Conservation (phyloP, 2,888 invertebrate species). For the Rotaria socialis region DNA sequence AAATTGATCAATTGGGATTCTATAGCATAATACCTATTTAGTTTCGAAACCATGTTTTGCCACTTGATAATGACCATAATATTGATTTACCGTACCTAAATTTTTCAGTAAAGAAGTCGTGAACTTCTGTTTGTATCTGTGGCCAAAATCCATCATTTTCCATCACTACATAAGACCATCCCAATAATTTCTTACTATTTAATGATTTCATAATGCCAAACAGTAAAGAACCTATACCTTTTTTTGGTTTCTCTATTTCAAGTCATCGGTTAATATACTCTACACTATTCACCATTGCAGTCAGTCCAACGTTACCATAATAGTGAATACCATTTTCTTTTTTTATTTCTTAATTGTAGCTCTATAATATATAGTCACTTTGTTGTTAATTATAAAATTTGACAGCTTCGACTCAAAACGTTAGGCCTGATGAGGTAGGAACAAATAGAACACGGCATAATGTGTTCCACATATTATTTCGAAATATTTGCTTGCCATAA, state of each 20-base stretch:
- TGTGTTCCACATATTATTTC: too few relatives aligned
- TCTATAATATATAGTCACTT: too few relatives aligned
- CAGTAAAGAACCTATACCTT: not conserved
- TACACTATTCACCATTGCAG: not conserved
- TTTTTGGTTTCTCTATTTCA: not conserved
- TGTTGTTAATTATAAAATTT: too few relatives aligned
- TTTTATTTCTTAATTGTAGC: not conserved
- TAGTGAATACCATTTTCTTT: not conserved
- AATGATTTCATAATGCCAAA: slow-evolving; percentile 5
- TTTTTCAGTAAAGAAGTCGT: not conserved
- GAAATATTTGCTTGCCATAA: too few relatives aligned
- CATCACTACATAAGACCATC: not conserved
- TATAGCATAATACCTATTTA: too few relatives aligned
- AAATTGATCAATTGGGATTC: too few relatives aligned
- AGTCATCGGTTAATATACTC: not conserved
- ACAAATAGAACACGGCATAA: too few relatives aligned
- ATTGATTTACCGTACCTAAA: not conserved
- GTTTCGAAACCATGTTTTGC: not conserved
- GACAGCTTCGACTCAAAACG: too few relatives aligned
- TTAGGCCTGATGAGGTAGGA: too few relatives aligned
- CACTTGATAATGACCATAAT: slow-evolving; percentile 5
- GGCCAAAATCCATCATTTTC: not conserved
- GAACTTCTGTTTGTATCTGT: not conserved
- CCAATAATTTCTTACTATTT: not conserved
- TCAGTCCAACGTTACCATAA: not conserved